These are phyloP conservation scores for Melanophora roralis DNA, from an alignment of 2,888 invertebrate species.

Conservation along the genomic window DNA sequence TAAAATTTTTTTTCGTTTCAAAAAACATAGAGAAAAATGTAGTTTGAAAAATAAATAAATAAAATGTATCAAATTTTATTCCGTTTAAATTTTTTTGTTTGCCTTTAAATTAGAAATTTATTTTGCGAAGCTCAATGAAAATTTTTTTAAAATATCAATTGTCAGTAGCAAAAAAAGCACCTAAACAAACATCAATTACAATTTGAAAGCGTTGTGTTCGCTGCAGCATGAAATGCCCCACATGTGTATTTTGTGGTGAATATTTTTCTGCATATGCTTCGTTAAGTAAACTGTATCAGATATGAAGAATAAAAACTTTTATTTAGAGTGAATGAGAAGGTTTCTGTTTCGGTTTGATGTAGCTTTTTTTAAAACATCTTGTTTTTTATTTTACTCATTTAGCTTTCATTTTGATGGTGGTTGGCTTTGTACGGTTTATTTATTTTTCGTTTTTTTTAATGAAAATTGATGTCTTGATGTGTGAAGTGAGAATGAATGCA, in stretches of 20 bases:
- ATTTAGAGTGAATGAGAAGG: background rate
- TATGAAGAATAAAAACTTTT: background rate
- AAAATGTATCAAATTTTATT: background rate
- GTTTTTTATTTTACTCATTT: background rate
- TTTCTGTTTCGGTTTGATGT: background rate
- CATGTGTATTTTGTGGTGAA: slow-evolving; percentile 26
- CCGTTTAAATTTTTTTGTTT: background rate
- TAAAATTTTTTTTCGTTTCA: no score
- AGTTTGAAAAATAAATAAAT: no score
- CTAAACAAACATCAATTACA: background rate
- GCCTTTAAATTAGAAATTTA: background rate
- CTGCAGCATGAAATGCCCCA: slow-evolving; percentile 4
- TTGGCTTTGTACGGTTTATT: background rate
- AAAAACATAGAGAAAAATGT: no score
- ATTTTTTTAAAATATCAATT: no score
- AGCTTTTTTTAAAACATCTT: background rate
- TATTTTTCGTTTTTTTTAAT: slow-evolving; percentile 23
- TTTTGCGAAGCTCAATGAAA: background rate
- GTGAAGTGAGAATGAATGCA: background rate
- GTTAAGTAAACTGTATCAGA: slow-evolving; percentile 26
- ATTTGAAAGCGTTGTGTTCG: background rate
- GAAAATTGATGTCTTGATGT: slow-evolving; percentile 22
- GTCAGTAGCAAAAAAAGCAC: background rate
- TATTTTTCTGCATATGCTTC: slow-evolving; percentile 17
- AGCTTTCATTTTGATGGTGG: background rate